phyloP scores from a whole-genome alignment of 2,797 vertebrate species.

The Molothrus ater region DNA sequence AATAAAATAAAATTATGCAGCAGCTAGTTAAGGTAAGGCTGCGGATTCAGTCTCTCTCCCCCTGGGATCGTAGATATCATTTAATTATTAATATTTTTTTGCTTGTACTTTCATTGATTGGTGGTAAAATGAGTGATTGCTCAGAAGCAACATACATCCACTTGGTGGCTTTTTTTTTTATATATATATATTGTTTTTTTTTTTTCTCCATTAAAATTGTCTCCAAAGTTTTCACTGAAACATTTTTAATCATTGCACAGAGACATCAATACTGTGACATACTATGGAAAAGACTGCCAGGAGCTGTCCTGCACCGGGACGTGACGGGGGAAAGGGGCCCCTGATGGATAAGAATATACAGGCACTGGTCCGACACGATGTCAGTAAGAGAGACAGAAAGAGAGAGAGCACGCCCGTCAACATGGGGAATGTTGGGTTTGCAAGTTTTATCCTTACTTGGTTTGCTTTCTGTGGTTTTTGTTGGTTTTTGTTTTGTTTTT shows the following conservation, averaged over 20 bases:
- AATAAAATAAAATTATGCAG: constrained; percentile 84
- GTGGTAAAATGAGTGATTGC: constrained; percentile 78
- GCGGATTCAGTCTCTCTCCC: constrained; percentile 87
- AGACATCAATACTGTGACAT: constrained; percentile 88
- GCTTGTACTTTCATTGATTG: constrained; percentile 80
- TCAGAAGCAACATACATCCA: constrained; percentile 85
- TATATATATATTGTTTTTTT: background rate
- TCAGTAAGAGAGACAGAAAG: constrained; percentile 85
- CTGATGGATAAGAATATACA: constrained; percentile 84
- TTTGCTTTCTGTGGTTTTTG: constrained; percentile 59
- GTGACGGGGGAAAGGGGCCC: constrained; percentile 83
- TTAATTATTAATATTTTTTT: constrained; percentile 72
- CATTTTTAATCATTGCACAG: constrained; percentile 84
- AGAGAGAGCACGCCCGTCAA: constrained; percentile 81
- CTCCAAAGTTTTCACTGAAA: constrained; percentile 81
- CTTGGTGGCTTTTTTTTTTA: constrained; percentile 35
- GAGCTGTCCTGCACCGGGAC: constrained; percentile 85
- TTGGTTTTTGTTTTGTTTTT: background rate
- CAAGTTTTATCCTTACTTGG: constrained; percentile 70
- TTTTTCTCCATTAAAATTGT: constrained; percentile 78
- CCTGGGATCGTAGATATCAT: constrained; percentile 71
- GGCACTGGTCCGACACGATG: constrained; percentile 86
- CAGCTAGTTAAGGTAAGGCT: constrained; percentile 85
- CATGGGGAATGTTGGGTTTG: constrained; percentile 80
- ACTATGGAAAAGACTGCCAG: constrained; percentile 82